phyloP scores from a whole-genome alignment of 2,797 vertebrate genomes.

The Phrynocephalus vlangalii region DNA sequence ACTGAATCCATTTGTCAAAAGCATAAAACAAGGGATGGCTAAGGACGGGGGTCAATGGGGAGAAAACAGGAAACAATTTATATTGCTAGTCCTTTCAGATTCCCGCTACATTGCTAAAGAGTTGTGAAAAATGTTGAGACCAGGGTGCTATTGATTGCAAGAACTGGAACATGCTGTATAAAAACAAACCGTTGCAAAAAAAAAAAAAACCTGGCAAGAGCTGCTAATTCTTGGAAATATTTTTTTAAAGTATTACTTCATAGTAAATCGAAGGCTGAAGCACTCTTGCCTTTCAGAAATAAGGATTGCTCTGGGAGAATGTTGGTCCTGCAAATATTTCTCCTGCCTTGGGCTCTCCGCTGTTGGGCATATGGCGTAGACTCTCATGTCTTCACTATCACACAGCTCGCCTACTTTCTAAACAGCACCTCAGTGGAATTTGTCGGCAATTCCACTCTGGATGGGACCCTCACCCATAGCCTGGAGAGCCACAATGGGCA shows the following conservation, averaged over 20 bases:
- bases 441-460: conserved; percentile 74
- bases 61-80: no score
- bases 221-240: neutral
- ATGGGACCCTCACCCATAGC: conserved; percentile 66
- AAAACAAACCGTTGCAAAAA: neutral
- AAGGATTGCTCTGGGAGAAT: neutral
- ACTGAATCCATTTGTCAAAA: no score
- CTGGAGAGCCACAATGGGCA: conserved; percentile 60
- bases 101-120: neutral
- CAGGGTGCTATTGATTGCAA: neutral
- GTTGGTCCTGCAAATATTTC: neutral
- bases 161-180: neutral
- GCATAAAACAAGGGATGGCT: no score
- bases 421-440: conserved; percentile 36
- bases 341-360: conserved; percentile 1
- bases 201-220: neutral
- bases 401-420: conserved; percentile 67
- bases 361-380: conserved; percentile 35
- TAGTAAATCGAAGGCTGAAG: neutral
- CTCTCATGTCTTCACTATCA: conserved; percentile 63
- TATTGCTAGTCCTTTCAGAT: no score
- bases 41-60: no score
- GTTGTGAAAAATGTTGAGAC: neutral
- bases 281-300: neutral
- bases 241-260: neutral